These are phyloP conservation scores for Morbakka virulenta DNA, from an alignment of 30 jellyfish, hydroid and myxozoan species.

Conservation along the genomic window DNA sequence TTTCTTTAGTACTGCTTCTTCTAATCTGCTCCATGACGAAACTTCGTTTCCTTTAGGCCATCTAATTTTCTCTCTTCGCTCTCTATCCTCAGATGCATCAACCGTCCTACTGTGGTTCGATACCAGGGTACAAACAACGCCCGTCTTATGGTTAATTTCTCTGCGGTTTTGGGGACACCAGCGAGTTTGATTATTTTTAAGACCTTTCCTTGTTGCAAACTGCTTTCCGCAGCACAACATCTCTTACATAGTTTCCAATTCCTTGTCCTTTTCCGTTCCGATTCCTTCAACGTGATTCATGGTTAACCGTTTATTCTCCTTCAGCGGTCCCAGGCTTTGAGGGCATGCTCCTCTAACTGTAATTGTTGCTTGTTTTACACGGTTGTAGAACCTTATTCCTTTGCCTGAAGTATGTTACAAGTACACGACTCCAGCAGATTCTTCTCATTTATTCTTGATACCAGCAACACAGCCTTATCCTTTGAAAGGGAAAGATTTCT, in stretches of 20 bases:
- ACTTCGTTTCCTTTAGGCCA: neutral
- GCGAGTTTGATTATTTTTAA: too few species aligned
- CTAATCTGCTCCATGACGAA: too few species aligned
- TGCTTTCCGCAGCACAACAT: too few species aligned
- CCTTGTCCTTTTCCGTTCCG: neutral
- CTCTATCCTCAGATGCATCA: neutral
- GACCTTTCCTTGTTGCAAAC: too few species aligned
- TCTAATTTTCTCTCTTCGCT: neutral
- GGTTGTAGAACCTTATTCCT: too few species aligned
- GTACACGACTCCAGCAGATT: too few species aligned
- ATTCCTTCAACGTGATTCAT: neutral
- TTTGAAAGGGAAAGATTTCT: too few species aligned
- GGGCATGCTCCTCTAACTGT: neutral
- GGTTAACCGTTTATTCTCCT: neutral
- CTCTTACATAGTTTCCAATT: too few species aligned
- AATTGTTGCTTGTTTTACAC: constrained; percentile 4
- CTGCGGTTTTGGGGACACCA: too few species aligned
- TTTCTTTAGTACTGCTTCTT: neutral
- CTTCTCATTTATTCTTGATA: too few species aligned
- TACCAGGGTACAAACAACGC: neutral
- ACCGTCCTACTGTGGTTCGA: neutral
- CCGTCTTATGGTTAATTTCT: neutral
- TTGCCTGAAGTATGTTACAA: too few species aligned
- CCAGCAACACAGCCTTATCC: too few species aligned
- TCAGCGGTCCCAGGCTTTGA: constrained; percentile 12